phyloP scores from a whole-genome alignment of 1,140 invertebrate species.

The Drosophila insularis region DNA sequence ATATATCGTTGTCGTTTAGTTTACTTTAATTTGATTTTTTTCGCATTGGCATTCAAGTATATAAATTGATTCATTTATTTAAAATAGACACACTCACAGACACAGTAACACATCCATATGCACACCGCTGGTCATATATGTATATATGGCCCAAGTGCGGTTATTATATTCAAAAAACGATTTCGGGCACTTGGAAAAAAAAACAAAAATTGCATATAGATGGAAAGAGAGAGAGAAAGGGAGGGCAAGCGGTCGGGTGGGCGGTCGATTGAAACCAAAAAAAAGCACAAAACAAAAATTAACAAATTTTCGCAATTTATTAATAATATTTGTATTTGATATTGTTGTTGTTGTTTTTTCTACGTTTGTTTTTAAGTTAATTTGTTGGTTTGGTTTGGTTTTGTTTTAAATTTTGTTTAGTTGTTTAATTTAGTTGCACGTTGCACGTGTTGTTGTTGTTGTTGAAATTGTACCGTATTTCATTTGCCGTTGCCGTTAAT shows the following conservation, averaged over 20 bases:
- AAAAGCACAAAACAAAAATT: not conserved
- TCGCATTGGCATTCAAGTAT: not conserved
- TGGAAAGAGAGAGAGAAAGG: no score
- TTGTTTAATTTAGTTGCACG: not conserved
- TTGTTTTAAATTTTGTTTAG: not conserved
- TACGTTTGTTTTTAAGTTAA: not conserved
- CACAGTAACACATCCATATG: not conserved
- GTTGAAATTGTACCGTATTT: not conserved
- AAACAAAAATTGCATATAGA: not conserved
- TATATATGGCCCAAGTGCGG: not conserved
- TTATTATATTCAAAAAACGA: not conserved
- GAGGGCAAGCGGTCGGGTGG: no score
- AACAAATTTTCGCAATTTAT: not conserved
- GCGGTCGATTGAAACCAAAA: no score
- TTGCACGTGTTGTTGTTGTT: not conserved
- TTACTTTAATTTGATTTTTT: not conserved
- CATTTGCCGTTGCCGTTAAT: not conserved
- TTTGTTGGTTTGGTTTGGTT: not conserved
- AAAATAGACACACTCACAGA: not conserved
- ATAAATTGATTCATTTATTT: no score
- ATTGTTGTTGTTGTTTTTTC: not conserved
- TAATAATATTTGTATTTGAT: not conserved
- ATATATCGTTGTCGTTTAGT: no score
- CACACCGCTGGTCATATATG: not conserved
- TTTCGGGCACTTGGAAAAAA: slow-evolving; percentile 5